phyloP scores from a whole-genome alignment of 1,140 invertebrate species.

The Philopotamus ludificatus region DNA sequence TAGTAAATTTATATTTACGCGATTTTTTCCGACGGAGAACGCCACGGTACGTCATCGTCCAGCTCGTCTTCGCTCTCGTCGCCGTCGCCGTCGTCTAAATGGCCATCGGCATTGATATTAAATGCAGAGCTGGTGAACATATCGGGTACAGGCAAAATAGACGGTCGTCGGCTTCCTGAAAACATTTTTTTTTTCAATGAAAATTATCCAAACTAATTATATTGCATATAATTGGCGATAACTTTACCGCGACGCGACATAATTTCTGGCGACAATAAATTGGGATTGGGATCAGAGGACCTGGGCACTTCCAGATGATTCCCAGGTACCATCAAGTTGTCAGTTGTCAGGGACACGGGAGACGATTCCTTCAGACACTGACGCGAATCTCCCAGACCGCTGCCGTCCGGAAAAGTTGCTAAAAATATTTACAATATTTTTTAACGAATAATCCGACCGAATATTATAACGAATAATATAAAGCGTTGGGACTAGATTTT shows the following conservation, averaged over 20 bases:
- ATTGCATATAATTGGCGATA: too few species aligned
- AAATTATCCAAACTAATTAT: too few species aligned
- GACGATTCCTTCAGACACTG: conserved; percentile 67
- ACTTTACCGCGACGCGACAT: conserved; percentile 31
- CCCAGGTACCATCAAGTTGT: conserved; percentile 58
- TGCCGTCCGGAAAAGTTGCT: conserved; percentile 54
- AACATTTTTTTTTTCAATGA: too few species aligned
- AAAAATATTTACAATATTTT: too few species aligned
- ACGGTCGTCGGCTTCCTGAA: conserved; percentile 82
- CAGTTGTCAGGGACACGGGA: conserved; percentile 60
- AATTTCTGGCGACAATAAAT: conserved; percentile 77
- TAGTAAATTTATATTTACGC: conserved; percentile 60
- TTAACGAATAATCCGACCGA: too few species aligned
- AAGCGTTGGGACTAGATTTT: too few species aligned
- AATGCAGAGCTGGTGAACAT: conserved; percentile 78
- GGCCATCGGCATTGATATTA: conserved; percentile 70
- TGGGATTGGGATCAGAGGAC: conserved; percentile 66
- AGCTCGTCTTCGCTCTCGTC: conserved; percentile 86
- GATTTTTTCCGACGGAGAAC: conserved; percentile 85
- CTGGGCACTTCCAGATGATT: conserved; percentile 78
- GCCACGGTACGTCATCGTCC: conserved; percentile 85
- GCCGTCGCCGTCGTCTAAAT: conserved; percentile 68
- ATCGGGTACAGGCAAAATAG: conserved; percentile 84
- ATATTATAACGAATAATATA: too few species aligned
- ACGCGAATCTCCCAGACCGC: conserved; percentile 59